These are phyloP conservation scores for Ceryle rudis DNA, from an alignment of 2,797 vertebrate genomes.

Conservation along the genomic window DNA sequence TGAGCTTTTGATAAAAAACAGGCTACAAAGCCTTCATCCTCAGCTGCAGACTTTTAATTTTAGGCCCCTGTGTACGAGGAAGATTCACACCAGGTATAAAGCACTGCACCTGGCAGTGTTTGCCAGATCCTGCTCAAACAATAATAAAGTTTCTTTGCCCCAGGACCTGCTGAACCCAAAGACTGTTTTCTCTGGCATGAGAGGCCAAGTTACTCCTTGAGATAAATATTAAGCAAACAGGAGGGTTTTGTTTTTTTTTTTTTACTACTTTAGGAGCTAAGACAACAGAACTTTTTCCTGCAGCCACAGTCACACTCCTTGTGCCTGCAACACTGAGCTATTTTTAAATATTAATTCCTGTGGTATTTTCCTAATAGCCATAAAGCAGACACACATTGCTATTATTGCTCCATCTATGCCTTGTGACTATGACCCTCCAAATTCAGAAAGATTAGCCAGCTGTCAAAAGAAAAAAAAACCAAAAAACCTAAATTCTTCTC, in stretches of 20 bases:
- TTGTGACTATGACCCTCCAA: constrained; percentile 25
- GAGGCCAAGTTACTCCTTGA: neutral
- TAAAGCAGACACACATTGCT: constrained; percentile 12
- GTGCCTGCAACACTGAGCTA: constrained; percentile 9
- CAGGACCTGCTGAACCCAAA: constrained; percentile 25
- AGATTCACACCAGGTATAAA: neutral
- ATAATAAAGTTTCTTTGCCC: constrained; percentile 53
- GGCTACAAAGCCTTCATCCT: neutral
- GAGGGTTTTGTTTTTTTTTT: neutral
- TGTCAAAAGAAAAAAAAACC: constrained; percentile 11
- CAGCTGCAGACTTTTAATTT: neutral
- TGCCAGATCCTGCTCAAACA: constrained; percentile 39
- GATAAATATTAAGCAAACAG: constrained; percentile 40
- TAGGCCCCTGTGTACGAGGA: neutral
- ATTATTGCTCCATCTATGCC: constrained; percentile 39
- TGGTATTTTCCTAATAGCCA: constrained; percentile 61
- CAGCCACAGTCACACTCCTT: constrained; percentile 27
- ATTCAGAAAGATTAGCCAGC: constrained; percentile 67
- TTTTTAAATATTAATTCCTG: constrained; percentile 52
- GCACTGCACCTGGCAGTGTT: neutral
- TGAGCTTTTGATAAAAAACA: neutral
- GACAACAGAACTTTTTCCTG: constrained; percentile 30
- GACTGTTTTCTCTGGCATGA: constrained; percentile 59
- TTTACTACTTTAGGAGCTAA: neutral
- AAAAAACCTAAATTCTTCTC: neutral